These are phyloP conservation scores for Athene cunicularia DNA, from an alignment of 2,113 vertebrate species.

Conservation along the genomic window DNA sequence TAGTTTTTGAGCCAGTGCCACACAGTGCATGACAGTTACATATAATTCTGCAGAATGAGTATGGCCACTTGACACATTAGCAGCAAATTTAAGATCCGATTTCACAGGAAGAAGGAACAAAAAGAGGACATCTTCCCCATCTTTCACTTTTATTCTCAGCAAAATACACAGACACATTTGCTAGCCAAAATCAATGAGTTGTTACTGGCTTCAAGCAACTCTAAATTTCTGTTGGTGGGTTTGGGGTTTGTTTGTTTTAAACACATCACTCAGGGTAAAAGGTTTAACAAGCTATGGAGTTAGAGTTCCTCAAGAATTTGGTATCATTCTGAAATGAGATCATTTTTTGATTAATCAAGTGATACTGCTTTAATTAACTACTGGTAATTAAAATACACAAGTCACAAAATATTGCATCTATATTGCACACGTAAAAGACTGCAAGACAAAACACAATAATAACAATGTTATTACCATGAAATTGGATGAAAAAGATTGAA, in stretches of 20 bases:
- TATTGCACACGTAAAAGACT: background rate
- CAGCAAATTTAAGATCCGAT: background rate
- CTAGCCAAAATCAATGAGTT: background rate
- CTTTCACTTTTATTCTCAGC: background rate
- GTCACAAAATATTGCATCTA: background rate
- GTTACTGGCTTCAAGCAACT: background rate
- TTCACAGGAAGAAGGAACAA: background rate
- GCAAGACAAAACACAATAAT: background rate
- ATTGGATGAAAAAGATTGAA: background rate
- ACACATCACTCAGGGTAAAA: background rate
- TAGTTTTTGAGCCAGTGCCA: background rate
- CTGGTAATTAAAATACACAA: background rate
- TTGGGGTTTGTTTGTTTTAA: background rate
- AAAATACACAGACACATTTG: background rate
- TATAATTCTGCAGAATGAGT: background rate
- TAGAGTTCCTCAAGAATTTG: background rate
- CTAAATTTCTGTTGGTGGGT: background rate
- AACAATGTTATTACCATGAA: background rate
- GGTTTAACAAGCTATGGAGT: background rate
- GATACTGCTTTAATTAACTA: background rate
- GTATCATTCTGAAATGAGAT: background rate
- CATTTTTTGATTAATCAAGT: background rate
- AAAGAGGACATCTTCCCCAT: background rate
- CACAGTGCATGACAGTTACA: rapidly evolving
- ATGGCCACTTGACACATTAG: background rate